Evolutionary conservation across 1,140 invertebrate species (phyloP), one percentile per base, ranked within the genome.

Genomic region (Aricia agestis): DNA sequence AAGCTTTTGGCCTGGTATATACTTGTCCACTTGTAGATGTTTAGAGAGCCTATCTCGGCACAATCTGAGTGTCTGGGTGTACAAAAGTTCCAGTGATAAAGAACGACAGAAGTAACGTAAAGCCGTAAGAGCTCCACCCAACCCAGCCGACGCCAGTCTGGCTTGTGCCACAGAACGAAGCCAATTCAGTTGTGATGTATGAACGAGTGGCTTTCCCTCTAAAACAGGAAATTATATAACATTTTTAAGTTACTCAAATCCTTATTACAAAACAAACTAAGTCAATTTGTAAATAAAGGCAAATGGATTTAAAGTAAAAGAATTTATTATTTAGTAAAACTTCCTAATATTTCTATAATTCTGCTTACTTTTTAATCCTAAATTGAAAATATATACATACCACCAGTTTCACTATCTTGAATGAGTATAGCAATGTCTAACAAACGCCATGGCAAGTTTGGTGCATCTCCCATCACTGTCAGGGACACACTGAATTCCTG

Each of bases 401-500:
- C 95, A 82, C 98, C 98, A 69, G 98, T 99, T 92, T 99, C 98
- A 89, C 96, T 96, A 83, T 99, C 98, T 86, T 99, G 97, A 3
- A 99, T 98, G 2, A 99, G 92, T 79, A 99, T 96, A 78, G 98
- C 97, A 74, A 99, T 96, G 84, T 99, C 97, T 72, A 99, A 92
- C 61, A 99, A 93, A 72, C 98, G 93, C 98, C 98, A 99, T 0
- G 98, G 98, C 69, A 99, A 95, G 80, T 94, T 96, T 0, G 96
- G 94, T 42, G 95, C 96, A 91, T 99, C 98, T 17, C 98, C 98
- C 96, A 99, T 98, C n/a, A 99, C 95, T 9, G 98, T 99, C 36
- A 99, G 92, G 0, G 97, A 95, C 1, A 97, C 97, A 90, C 97
- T 97, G 92, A 99, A 99, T 90, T 99, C 98, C 91, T 99, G 97